These are phyloP conservation scores for Caenorhabditis briggsae DNA, from an alignment of 1,140 invertebrate species.

Conservation along the genomic window DNA sequence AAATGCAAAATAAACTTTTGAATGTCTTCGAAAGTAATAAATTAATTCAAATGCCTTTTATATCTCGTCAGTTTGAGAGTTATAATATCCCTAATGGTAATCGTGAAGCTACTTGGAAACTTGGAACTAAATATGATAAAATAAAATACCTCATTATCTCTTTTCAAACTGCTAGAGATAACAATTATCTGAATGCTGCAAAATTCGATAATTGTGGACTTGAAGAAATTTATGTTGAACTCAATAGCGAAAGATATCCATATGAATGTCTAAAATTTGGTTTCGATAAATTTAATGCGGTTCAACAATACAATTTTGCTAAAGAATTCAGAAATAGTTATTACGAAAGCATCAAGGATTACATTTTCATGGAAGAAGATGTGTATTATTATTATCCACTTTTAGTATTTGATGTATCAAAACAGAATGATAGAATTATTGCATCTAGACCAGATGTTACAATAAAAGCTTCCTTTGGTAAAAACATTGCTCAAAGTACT, in stretches of 20 bases:
- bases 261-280: conserved; percentile 69
- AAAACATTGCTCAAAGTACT: conserved; percentile 61
- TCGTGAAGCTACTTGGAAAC: conserved; percentile 68
- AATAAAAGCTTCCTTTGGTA: conserved; percentile 63
- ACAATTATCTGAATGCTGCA: no score
- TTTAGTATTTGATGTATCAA: conserved; percentile 66
- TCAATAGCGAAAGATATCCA: conserved; percentile 66
- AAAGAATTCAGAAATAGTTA: conserved; percentile 69
- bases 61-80: conserved; percentile 67
- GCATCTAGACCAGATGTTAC: conserved; percentile 64
- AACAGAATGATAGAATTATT: conserved; percentile 68
- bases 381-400: conserved; percentile 66
- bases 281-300: conserved; percentile 64
- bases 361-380: conserved; percentile 68
- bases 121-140: conserved; percentile 68
- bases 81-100: conserved; percentile 65
- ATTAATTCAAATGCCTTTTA: conserved; percentile 64
- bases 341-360: conserved; percentile 64
- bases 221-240: conserved; percentile 66
- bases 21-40: no score
- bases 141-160: conserved; percentile 66
- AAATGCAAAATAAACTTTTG: conserved; percentile 67
- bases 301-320: conserved; percentile 68
- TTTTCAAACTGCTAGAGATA: conserved; percentile 64
- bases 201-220: conserved; percentile 67